Evolutionary conservation across 2,797 vertebrate species (phyloP).

Genomic region (Vireo griseus): DNA sequence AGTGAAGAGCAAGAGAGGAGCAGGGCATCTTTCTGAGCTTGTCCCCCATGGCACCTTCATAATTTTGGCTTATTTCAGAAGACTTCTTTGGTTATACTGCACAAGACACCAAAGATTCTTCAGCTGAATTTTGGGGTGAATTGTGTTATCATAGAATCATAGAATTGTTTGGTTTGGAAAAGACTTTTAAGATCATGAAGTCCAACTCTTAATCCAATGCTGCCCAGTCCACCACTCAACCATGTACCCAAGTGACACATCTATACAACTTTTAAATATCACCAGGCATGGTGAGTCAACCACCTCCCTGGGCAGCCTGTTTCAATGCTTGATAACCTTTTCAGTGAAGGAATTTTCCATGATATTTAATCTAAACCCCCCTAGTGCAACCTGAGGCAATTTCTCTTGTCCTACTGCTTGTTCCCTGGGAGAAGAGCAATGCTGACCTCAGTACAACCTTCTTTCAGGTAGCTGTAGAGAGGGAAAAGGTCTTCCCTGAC

Average conservation of each 20-base stretch:
- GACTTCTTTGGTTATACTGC: not conserved
- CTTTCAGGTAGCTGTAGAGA: not conserved
- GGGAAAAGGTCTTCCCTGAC: accelerated
- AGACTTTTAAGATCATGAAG: not conserved
- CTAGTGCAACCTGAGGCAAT: not conserved
- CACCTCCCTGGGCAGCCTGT: not conserved
- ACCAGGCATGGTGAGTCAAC: not conserved
- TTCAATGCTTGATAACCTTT: not conserved
- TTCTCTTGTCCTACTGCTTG: accelerated
- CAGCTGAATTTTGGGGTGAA: not conserved
- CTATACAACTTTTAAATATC: not conserved
- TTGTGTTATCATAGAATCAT: not conserved
- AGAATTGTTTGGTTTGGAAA: not conserved
- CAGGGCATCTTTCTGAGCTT: not conserved
- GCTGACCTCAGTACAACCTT: not conserved
- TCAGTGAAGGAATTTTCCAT: not conserved
- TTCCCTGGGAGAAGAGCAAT: not conserved
- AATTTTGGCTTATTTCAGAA: not conserved
- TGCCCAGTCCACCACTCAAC: not conserved
- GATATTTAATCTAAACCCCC: not conserved
- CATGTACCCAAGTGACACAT: not conserved
- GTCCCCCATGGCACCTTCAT: not conserved
- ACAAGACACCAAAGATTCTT: not conserved
- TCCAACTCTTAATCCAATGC: not conserved
- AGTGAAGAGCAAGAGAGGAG: not conserved